Evolutionary conservation across 1,140 invertebrate genomes (phyloP), one percentile per base, ranked within the genome.

Genomic region (Drosophila nasuta): DNA sequence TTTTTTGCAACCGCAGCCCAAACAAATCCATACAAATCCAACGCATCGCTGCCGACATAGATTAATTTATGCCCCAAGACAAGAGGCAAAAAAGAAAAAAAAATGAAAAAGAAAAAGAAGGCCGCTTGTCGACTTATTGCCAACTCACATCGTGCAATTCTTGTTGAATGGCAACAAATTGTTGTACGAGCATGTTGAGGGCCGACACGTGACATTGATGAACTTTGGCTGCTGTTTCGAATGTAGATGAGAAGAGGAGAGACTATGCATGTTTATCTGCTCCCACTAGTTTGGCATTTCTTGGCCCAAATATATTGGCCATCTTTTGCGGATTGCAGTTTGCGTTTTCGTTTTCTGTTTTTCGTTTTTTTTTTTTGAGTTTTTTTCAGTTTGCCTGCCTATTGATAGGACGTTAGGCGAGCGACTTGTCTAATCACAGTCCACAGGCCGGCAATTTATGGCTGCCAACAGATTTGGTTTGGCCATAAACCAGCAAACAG

Each of bases 391-490:
- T 38, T 56, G 38, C 10, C 63, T 25, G 51, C 77, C 70, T 79
- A 72, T 79, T 76, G 79, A 77, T 80, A 77, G 68, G 52, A 63
- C 79, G 51, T 79, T 87, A 63, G 72, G 57, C 51, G 8, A 43
- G 54, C 56, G 66, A 77, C 66, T 73, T 88, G 85, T 80, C 85
- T 88, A 89, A 88, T 88, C 83, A 89, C 85, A 80, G 83, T 62
- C 28, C 60, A 66, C 46, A 66, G 66, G 10, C 45, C 67, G 56
- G 76, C 77, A 83, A 89, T 88, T 88, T 89, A 88, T 83, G 80
- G 85, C 63, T 75, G 74, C 66, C 80, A 28, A 74, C 82, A 77
- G 79, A 87, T 89, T 87, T 87, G 76, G 60, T 43, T 66, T 63
- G 57, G 52, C 83, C 82, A 77, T 87, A 87, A 87, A 88, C 68